Percentiles rank a stretch among this genome's conserved stretches.
Evolutionary conservation across 30 jellyfish, hydroid and myxozoan species (phyloP).

Genomic region (Aurelia coerulea): DNA sequence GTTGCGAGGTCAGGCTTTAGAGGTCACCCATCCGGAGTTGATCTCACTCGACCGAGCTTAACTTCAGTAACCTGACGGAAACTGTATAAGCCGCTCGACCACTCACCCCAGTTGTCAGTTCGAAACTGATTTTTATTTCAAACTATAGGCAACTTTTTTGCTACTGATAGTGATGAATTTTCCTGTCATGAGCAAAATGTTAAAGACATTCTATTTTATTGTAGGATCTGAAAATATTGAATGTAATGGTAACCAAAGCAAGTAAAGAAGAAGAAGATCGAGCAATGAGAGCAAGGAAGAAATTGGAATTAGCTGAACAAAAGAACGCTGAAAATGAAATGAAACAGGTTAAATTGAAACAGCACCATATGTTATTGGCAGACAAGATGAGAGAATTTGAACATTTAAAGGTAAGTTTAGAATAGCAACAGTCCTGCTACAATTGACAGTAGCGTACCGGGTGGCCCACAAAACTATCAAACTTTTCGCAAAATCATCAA

Average conservation of each 20-base stretch:
- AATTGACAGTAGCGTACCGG: too few relatives aligned
- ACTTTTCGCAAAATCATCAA: too few relatives aligned
- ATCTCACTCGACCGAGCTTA: too few relatives aligned
- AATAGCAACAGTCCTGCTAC: not conserved
- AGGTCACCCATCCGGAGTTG: too few relatives aligned
- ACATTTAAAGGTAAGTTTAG: constrained; percentile 17
- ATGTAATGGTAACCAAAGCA: constrained; percentile 38
- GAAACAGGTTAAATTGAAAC: constrained; percentile 10
- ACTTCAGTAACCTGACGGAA: too few relatives aligned
- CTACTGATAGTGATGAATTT: not conserved
- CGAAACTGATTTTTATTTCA: too few relatives aligned
- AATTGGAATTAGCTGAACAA: constrained; percentile 25
- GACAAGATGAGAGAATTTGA: constrained; percentile 52
- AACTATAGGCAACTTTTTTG: too few relatives aligned
- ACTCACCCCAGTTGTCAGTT: too few relatives aligned
- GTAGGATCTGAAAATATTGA: constrained; percentile 40
- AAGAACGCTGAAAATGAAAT: constrained; percentile 11
- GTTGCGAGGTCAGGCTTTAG: too few relatives aligned
- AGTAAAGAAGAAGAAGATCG: constrained; percentile 40
- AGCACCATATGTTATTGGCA: constrained; percentile 39
- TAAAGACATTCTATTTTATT: not conserved
- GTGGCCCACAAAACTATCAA: too few relatives aligned
- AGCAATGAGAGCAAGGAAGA: constrained; percentile 20
- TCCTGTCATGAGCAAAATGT: not conserved
- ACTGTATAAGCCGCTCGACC: too few relatives aligned